Conservation (phyloP, 2,888 invertebrate genomes). For the Drosophila helvetica region DNA sequence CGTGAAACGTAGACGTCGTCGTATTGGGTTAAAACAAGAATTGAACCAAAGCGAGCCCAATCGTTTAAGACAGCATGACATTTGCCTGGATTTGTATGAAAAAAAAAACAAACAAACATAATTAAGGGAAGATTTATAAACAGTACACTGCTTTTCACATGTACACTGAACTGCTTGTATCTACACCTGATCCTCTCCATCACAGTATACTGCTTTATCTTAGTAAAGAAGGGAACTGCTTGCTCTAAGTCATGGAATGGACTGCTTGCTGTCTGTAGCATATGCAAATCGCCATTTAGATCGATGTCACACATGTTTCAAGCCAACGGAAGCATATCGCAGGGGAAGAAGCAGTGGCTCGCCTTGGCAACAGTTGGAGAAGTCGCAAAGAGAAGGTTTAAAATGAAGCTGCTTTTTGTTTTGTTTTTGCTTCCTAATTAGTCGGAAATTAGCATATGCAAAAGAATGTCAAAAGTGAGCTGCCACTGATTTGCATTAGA, state of each 20-base stretch:
- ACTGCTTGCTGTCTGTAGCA: not conserved
- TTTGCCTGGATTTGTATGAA: not conserved
- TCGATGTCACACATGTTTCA: not conserved
- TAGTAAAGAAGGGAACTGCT: too few species aligned
- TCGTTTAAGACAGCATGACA: not conserved
- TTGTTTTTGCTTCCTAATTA: constrained; percentile 14
- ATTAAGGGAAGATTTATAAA: too few species aligned
- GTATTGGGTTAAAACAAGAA: constrained; percentile 22
- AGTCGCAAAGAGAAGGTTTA: constrained; percentile 1
- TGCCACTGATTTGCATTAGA: constrained; percentile 20
- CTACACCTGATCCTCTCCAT: too few species aligned
- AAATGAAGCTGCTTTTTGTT: not conserved
- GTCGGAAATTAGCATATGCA: constrained; percentile 36
- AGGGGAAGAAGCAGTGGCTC: not conserved
- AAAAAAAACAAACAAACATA: too few species aligned
- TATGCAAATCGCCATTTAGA: too few species aligned
- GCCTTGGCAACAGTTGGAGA: not conserved
- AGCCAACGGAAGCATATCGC: not conserved
- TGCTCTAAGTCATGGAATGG: too few species aligned
- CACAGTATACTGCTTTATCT: too few species aligned
- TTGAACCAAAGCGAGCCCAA: constrained; percentile 6
- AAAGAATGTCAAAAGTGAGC: constrained; percentile 41
- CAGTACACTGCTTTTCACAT: not conserved
- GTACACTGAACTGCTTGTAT: not conserved
- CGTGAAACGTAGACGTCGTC: constrained; percentile 24